Evolutionary conservation across 2,797 vertebrate genomes (phyloP).

Genomic region (Telmatherina bonti): DNA sequence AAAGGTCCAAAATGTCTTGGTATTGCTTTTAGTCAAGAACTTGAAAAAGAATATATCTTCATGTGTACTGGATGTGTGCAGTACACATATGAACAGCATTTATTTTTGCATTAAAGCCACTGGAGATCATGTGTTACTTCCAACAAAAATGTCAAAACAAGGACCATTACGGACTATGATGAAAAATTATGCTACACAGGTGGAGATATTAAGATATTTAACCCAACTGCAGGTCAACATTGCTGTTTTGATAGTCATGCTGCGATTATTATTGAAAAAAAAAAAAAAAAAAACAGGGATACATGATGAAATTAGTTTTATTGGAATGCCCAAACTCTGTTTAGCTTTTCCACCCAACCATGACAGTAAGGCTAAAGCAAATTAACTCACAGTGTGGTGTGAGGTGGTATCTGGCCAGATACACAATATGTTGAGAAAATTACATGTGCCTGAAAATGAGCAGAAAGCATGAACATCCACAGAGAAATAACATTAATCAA

Average conservation of each 20-base stretch:
- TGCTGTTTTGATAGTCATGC: not conserved
- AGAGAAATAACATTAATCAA: not conserved
- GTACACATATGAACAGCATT: not conserved
- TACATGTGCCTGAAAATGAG: conserved; percentile 17
- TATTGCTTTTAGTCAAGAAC: not conserved
- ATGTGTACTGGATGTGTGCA: not conserved
- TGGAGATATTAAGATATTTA: not conserved
- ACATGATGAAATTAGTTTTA: not conserved
- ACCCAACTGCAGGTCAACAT: not conserved
- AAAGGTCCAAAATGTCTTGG: not conserved
- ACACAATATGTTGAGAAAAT: conserved; percentile 3
- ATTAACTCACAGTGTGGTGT: not conserved
- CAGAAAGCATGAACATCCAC: not conserved
- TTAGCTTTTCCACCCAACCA: not conserved
- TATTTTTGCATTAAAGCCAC: not conserved
- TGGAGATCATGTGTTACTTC: not conserved
- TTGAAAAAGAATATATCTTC: not conserved
- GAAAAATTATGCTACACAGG: not conserved
- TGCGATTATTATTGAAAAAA: not conserved
- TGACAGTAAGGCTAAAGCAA: conserved; percentile 15
- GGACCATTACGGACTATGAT: not conserved
- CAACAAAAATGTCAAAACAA: not conserved
- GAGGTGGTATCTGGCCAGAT: not conserved
- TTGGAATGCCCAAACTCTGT: not conserved
- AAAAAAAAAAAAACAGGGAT: not conserved